Base-by-base conservation (phyloP, 2,113 vertebrate species). In the Indri indri region DNA sequence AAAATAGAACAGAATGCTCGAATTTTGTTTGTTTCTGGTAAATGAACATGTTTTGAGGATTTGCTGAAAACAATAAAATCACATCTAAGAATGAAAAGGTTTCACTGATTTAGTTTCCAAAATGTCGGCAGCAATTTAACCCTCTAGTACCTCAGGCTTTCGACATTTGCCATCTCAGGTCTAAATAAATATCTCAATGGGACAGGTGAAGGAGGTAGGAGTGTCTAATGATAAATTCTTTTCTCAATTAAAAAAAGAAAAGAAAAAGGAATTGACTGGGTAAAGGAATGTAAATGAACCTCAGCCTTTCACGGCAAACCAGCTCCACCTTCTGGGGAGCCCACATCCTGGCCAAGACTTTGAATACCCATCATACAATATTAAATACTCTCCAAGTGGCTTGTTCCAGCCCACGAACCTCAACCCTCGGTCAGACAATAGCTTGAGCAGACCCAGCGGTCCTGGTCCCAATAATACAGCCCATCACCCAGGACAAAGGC, bases 261-360 rank as follows among this genome's bases (percentile, higher is more conserved):
- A n/a, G 34, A 18, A 23, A 63, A 40, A 45, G 32, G 40, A 65
- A 71, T 18, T 79, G 12, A 76, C 37, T 22, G 34, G 27, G 47
- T 61, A 84, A 87, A 81, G 30, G 14, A 88, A 91, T 82, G 74
- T 80, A 82, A 79, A 90, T 76, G 80, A 92, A 30, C 25, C 54
- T 9, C 17, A 71, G 80, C 23, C 42, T 83, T 89, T 74, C 76
- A 50, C 80, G 65, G 94, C 66, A 87, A 77, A 92, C 70, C 90
- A 95, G 97, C 93, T 97, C 96, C 97, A 97, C 95, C 95, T 97
- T 93, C 96, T 77, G 94, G 96, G 81, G 68, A 95, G 73, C 76
- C 82, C 61, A 74, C 88, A 79, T 82, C 54, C 57, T 23, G 66
- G 91, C 42, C 66, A 45, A 82, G 91, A 14, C 59, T 83, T 63